Evolutionary conservation across 92 coral and sea anemone genomes (phyloP), one percentile per base, ranked within the genome.

Genomic region (Zoanthus solanderi): DNA sequence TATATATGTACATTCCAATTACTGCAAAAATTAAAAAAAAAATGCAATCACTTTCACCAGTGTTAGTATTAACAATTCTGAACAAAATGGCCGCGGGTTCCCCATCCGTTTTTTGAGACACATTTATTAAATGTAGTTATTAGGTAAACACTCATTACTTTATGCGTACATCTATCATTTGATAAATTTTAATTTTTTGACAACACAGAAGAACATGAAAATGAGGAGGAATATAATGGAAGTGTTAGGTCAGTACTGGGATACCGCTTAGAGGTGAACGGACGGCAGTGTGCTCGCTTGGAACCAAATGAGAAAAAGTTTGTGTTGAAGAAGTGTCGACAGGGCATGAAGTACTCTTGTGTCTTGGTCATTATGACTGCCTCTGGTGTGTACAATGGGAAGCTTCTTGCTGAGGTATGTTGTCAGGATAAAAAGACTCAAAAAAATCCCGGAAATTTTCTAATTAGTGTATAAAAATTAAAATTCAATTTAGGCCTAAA

Each of bases 311-410:
- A 92, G 76, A 90, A 85, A 44, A 80, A 23, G n/a, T 88, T 83
- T 72, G 85, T 87, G 0, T n/a, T 96, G 17, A 94, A 85, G 79
- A 89, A 92, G 46, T 94, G 98, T 79, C 94, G 94, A 58, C 95
- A 91, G 5, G 90, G 96, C n/a, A 89, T 91, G 82, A 94, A 93
- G 83, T 94, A 94, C 72, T 80, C 93, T 11, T 94, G 98, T 87
- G 91, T 86, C 2, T 90, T 94, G 29, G 88, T 84, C 54, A 91
- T 83, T 46, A 84, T 88, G 77, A 91, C 96, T 8, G 77, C 73
- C 18, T 85, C 92, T 2, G 93, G 90, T 14, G 89, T 72, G 4
- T 15, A 80, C 30, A 86, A 89, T 23, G 83, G 90, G 52, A 87
- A 87, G 67, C 14, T 81, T 29, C 29, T 66, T n/a, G 13, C 67